Evolutionary conservation across 2,797 vertebrate genomes (phyloP), one percentile per base, ranked within the genome.

Genomic region (Coreius guichenoti): DNA sequence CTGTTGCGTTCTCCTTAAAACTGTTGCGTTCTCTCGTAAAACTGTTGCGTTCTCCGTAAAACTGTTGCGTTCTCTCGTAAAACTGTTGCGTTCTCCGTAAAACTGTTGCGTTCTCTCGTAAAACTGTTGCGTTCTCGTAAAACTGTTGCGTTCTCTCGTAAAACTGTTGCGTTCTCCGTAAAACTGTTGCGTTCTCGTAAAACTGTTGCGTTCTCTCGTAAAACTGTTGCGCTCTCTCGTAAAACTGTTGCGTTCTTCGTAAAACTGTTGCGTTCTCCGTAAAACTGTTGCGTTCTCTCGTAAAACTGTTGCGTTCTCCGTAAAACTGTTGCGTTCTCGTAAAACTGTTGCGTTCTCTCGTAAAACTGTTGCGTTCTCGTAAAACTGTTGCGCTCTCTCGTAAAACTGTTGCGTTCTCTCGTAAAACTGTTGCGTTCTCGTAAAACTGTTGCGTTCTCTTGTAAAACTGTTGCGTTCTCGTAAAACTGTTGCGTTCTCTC

Each of bases 1-100:
- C 16, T 8, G 1, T 17, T 17, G 14, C 16, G 3, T 67, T 65
- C 26, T 5, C 13, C 16, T 0, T 3, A 39, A 12, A 23, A 68
- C 9, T 4, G 12, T 36, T 69, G 9, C 4, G 1, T 21, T 23
- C 9, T 2, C 0, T 39, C 1, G 0, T 5, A 69, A 16, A 39
- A 5, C 19, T 6, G 13, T 36, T 31, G 16, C 1, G 3, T 17
- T 47, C n/a, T 29, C 12, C 2, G 0, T 14, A 63, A 63, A 63
- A 63, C 13, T 63, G 5, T 29, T 31, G 19, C 17, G 0, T 31
- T 68, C 8, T 49, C 4, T 47, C 4, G 1, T 8, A 26, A 7
- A 13, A 61, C 12, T 5, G 4, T 63, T 63, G 4, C 1, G 11
- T 61, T 26, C 9, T 26, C 4, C n/a, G 0, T 23, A 19, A 61